Evolutionary conservation across 2,888 invertebrate species (phyloP).

Genomic region (Rotaria sp.): DNA sequence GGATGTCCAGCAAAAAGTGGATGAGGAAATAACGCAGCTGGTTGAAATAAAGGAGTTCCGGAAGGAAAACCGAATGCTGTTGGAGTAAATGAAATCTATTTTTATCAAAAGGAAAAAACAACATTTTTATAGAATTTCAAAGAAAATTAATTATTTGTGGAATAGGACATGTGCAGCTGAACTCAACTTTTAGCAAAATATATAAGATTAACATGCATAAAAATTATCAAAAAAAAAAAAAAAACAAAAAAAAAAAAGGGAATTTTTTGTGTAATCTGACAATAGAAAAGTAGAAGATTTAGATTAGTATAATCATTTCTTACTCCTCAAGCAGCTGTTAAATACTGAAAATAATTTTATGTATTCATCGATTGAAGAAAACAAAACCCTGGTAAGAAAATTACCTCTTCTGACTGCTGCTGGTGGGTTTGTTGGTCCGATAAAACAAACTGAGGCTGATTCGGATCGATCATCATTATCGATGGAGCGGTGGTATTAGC

Average conservation of each 20-base stretch:
- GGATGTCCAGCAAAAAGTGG: background rate
- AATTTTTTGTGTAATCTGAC: background rate
- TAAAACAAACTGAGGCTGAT: slow-evolving; percentile 12
- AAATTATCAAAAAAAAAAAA: background rate
- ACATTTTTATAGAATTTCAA: background rate
- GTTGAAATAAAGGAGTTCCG: background rate
- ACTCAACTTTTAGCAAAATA: background rate
- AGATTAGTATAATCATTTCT: background rate
- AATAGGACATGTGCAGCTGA: background rate
- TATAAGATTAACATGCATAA: background rate
- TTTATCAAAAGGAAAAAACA: background rate
- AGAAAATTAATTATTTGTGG: background rate
- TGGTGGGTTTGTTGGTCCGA: background rate
- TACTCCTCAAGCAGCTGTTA: slow-evolving; percentile 15
- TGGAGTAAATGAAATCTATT: background rate
- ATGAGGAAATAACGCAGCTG: background rate
- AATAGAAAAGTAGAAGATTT: background rate
- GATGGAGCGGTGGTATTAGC: slow-evolving; percentile 19
- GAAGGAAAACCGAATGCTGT: background rate
- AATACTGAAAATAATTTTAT: background rate
- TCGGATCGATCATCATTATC: slow-evolving; percentile 19
- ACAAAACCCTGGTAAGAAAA: background rate
- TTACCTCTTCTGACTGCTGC: slow-evolving; percentile 5
- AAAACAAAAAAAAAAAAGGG: too few species aligned
- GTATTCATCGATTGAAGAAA: background rate